Base-by-base conservation (phyloP, 2,797 vertebrate genomes). In the Centroberyx gerrardi region DNA sequence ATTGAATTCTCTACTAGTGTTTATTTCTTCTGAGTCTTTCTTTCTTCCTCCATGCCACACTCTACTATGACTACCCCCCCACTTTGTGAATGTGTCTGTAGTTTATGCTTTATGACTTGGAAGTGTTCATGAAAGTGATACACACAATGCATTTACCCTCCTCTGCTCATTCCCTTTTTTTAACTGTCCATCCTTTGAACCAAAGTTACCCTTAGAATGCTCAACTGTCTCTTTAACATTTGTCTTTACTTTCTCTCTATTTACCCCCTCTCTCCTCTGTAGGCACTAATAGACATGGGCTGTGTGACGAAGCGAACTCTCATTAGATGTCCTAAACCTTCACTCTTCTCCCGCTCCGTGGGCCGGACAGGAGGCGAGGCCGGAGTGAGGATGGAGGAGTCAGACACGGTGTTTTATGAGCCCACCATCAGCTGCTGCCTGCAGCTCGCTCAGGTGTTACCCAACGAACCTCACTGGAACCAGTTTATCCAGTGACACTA, bases 401-500 rank as follows among this genome's bases (percentile, higher is more conserved):
- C 74, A 0, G 83, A 86, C 1, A 22, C 49, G 0, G 86, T 89
- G 0, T 99, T 96, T 81, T 99, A 98, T 0, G 97, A 99, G 89
- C 96, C 98, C 51, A 96, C 96, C 0, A 80, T 98, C 81, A 96
- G 97, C 94, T 97, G 97, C 71, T 92, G 95, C 38, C 86, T 99
- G 61, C 94, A 93, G 42, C 94, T 99, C 72, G 91, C 96, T 18
- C 93, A 92, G 10, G 91, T 97, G 56, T 96, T 99, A 49, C 98
- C 98, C 22, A 92, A 92, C 0, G 96, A 98, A 63, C 90, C 91
- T 54, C 96, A 96, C 64, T 99, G 98, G 98, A 98, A 97, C 88
- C 94, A 94, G 51, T 96, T 93, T 90, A 68, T 93, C 3, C 91
- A 94, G 6, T 86, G 28, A 38, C 77, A 15, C 9, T 38, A 0